Base-by-base conservation (phyloP, 2,113 vertebrate genomes). In the Thamnaconus septentrionalis region DNA sequence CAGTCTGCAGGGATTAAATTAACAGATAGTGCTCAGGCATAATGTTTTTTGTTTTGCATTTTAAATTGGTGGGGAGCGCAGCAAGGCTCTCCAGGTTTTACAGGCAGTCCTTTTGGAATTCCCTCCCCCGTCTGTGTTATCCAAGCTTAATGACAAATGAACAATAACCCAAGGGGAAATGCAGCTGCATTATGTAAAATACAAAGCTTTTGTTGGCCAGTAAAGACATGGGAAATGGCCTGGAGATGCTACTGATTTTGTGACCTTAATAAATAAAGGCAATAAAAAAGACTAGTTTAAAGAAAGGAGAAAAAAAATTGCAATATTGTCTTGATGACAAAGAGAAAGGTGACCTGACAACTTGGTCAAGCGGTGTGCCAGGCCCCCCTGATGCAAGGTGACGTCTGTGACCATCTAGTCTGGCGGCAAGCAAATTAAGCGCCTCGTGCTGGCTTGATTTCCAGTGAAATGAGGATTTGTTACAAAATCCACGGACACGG, bases 1-100 rank as follows among this genome's bases (percentile, higher is more conserved):
- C 95, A 98, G 96, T 98, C 95, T 96, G 96, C 97, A 93, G 94
- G 96, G 96, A 95, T 96, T 97, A 97, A 98, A 96, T 98, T 97
- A 98, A 97, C 97, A 98, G 94, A 96, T 98, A 98, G 96, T 96
- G 93, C 95, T 96, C 92, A 95, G 94, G 96, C 94, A 94, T 96
- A 95, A 95, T 96, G 95, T 94, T 95, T 96, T 95, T 95, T 96
- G 95, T 96, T 98, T 96, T 96, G 94, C 94, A 94, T 94, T 94
- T 94, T 94, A 95, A 95, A 95, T 98, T 96, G 94, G 93, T 92
- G 94, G 82, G 90, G 94, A 96, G 93, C 93, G 91, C 87, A 89
- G 92, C 91, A 95, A 92, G 94, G 94, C 80, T 92, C 91, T 72
- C 75, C 92, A 93, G 81, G 82, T 85, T 95, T 96, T 96, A 95